Evolutionary conservation across 2,113 vertebrate genomes (phyloP), one percentile per base, ranked within the genome.

Genomic region (Anser brachyrhynchus): DNA sequence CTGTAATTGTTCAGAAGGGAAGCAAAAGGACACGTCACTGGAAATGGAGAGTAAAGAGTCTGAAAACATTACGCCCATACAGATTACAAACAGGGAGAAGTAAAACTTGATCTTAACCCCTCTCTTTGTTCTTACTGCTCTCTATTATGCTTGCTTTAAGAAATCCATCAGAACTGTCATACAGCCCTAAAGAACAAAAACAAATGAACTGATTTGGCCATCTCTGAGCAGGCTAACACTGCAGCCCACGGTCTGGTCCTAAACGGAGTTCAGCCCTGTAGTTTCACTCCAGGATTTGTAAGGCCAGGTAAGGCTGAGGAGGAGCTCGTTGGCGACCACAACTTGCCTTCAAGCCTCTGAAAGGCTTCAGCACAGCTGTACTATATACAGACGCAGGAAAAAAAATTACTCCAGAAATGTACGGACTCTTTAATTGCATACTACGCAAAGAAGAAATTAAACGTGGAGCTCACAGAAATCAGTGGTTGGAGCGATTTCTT

Each of bases 401-500:
- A 72, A 91, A 87, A 90, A 82, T 28, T 59, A 84, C 92, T 87
- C 59, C 66, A 67, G 81, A 96, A 97, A 66, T 66, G 77, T 93
- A 79, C 61, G 70, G 91, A 92, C 89, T 95, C 89, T 91, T 93
- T 93, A 96, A 97, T 93, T 97, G 95, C 95, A 95, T 61, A 81
- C 92, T 94, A 81, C 75, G 90, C 88, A 92, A 81, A 92, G 88
- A 35, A 85, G 69, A 93, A 96, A 95, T 96, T 96, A 96, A 96
- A 95, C 51, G 69, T 90, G 92, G 90, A 97, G 92, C 96, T 97
- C 93, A 97, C 93, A 96, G 92, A 96, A 94, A 96, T 97, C 95
- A 92, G 95, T 77, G 79, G 95, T 96, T 95, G 95, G 92, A 96
- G 94, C 95, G 90, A 97, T 76, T 95, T 92, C 96, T 97, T 96